Percentiles rank a stretch among this genome's conserved stretches.
These are phyloP conservation scores for Trematomus loennbergii DNA, from an alignment of 2,113 vertebrate species.

Conservation along the genomic window DNA sequence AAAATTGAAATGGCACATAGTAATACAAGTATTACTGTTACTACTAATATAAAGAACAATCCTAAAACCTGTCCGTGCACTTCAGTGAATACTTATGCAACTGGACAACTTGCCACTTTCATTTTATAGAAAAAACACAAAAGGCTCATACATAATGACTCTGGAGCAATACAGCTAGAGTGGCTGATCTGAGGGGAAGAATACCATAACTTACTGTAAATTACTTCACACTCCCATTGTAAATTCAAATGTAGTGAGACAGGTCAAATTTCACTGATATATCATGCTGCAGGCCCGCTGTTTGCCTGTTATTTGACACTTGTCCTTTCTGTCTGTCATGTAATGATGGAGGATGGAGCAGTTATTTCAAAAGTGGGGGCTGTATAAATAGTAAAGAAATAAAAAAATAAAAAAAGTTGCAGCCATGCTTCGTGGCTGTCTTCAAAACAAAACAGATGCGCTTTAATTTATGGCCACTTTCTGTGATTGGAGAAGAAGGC, in stretches of 20 bases:
- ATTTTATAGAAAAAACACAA: conserved; percentile 42
- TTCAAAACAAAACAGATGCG: conserved; percentile 93
- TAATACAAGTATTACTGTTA: conserved; percentile 13
- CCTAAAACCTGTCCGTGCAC: conserved; percentile 11
- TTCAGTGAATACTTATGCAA: conserved; percentile 2
- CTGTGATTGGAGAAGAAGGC: conserved; percentile 96
- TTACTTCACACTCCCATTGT: conserved; percentile 67
- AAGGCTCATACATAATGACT: conserved; percentile 41
- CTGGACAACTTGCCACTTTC: background rate
- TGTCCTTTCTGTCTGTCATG: conserved; percentile 76
- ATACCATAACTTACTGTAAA: conserved; percentile 70
- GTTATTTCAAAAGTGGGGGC: conserved; percentile 53
- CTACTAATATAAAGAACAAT: conserved; percentile 26
- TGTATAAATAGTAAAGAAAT: conserved; percentile 59
- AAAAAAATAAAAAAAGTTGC: conserved; percentile 72
- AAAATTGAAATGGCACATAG: conserved; percentile 30
- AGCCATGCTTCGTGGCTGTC: conserved; percentile 86
- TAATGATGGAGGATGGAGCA: conserved; percentile 71
- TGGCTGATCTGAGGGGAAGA: conserved; percentile 44
- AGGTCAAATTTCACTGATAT: conserved; percentile 69
- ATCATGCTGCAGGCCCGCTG: conserved; percentile 62
- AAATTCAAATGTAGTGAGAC: conserved; percentile 69
- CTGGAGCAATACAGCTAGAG: conserved; percentile 55
- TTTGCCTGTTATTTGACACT: conserved; percentile 76
- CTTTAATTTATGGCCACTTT: conserved; percentile 98